Base-by-base conservation (phyloP, 1,140 invertebrate species). In the Aphaenogaster floridana region DNA sequence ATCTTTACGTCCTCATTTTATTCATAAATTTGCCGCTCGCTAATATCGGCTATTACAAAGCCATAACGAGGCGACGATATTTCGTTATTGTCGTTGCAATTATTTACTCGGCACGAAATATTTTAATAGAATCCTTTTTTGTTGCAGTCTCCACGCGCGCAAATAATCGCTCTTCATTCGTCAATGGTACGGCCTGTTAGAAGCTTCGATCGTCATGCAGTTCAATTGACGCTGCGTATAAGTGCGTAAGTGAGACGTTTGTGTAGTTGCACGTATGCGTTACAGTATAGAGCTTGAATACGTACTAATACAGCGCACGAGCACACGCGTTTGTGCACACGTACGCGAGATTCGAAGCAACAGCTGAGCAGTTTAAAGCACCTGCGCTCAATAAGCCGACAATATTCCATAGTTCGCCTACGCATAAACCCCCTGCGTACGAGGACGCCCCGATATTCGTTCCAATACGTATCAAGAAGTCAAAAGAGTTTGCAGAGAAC, bases 361-460 rank as follows among this genome's bases (percentile, higher is more conserved):
- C 94, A 95, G 94, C 94, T 95, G 94, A 95, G 93, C 91, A 93
- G 91, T 91, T 94, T 91, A 92, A 93, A 93, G 91, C 94, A 95
- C 94, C 94, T 95, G 94, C 93, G 92, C 88, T 91, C 91, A 92
- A 92, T 94, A 91, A 92, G 89, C 89, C 88, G 88, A 69, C 91
- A 54, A 87, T 92, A 92, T 92, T 92, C 87, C 89, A 92, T 88
- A 91, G 86, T 86, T 90, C 86, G 89, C 66, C 59, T 89, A 92
- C 87, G 89, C 89, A 87, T 88, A 87, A 90, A 87, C 89, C 76
- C 81, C 80, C 63, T 87, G 63, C 84, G 74, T 81, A 81, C 80
- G 87, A 91, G 79, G 79, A 89, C 64, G 48, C 80, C 42, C 45
- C 13, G 87, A 89, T 86, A 88, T 78, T 91, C 87, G 74, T 88